These are phyloP conservation scores for Micromesistius poutassou DNA, from an alignment of 2,797 vertebrate species.

Conservation along the genomic window DNA sequence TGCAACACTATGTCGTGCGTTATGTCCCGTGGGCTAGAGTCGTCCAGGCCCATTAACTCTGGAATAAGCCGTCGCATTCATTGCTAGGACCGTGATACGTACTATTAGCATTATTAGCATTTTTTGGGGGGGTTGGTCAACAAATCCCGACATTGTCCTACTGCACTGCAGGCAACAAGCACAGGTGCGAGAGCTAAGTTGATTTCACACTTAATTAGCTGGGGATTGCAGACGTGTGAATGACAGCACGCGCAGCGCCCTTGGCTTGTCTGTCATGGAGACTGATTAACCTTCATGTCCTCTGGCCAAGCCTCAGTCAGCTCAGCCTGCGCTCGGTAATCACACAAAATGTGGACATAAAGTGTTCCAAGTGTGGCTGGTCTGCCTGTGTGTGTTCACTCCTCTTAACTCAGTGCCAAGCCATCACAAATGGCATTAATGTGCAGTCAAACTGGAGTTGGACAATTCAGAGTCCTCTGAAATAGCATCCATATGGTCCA, in stretches of 20 bases:
- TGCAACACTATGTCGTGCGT: not conserved
- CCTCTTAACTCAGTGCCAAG: not conserved
- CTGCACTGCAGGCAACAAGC: slow-evolving; percentile 37
- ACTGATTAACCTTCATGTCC: slow-evolving; percentile 57
- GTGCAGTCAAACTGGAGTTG: slow-evolving; percentile 17
- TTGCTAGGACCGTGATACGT: not conserved
- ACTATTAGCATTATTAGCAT: not conserved
- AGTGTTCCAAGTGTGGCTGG: not conserved
- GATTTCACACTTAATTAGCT: slow-evolving; percentile 56
- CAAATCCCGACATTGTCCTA: slow-evolving; percentile 23
- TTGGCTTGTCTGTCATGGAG: slow-evolving; percentile 46
- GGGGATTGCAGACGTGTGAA: slow-evolving; percentile 37
- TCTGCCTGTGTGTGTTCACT: not conserved
- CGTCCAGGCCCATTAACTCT: not conserved
- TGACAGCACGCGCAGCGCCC: slow-evolving; percentile 40
- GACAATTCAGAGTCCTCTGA: slow-evolving; percentile 40
- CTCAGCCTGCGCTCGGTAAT: not conserved
- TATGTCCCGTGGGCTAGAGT: not conserved
- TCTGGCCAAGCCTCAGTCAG: slow-evolving; percentile 48
- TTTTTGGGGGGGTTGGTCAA: slow-evolving; percentile 19
- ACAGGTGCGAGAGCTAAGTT: slow-evolving; percentile 32
- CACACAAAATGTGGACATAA: not conserved
- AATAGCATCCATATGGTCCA: slow-evolving; percentile 59
- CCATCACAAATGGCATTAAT: slow-evolving; percentile 12
- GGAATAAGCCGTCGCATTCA: not conserved